A percentile compares a stretch with the other conserved stretches of the same genome.
These are phyloP conservation scores for Muscicapa comitata DNA, from an alignment of 2,797 vertebrate species.

Conservation along the genomic window DNA sequence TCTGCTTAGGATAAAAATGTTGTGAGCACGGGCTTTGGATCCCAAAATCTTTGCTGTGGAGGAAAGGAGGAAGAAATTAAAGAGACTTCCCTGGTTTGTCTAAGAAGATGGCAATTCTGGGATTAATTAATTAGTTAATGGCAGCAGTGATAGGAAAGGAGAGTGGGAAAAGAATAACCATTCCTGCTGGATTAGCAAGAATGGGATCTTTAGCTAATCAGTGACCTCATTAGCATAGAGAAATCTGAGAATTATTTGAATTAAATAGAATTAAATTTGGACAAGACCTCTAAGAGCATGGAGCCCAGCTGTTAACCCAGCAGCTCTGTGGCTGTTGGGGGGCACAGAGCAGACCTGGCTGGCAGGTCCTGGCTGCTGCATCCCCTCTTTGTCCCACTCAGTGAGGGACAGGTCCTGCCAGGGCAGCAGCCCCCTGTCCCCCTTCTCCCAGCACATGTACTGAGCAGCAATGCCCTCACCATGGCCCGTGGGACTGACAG, in stretches of 20 bases:
- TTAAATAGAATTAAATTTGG: neutral
- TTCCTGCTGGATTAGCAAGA: neutral
- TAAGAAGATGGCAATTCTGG: neutral
- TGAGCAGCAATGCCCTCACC: accelerated
- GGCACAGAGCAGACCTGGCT: neutral
- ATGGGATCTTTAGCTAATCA: neutral
- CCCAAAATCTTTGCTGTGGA: neutral
- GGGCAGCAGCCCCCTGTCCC: neutral
- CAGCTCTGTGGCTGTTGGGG: neutral
- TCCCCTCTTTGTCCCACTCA: accelerated
- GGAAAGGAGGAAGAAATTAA: neutral
- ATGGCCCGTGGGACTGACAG: accelerated
- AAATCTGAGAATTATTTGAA: neutral
- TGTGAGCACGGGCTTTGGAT: neutral
- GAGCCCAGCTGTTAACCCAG: neutral
- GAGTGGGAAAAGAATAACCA: neutral
- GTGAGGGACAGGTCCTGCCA: neutral
- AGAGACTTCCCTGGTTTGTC: neutral
- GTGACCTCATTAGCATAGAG: neutral
- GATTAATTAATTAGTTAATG: neutral
- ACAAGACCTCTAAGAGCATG: accelerated
- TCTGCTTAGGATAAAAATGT: neutral
- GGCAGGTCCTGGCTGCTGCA: neutral
- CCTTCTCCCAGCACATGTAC: neutral
- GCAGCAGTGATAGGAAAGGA: neutral